Conservation (phyloP, 2,888 invertebrate genomes). For the Agonopterix alstromeriana region DNA sequence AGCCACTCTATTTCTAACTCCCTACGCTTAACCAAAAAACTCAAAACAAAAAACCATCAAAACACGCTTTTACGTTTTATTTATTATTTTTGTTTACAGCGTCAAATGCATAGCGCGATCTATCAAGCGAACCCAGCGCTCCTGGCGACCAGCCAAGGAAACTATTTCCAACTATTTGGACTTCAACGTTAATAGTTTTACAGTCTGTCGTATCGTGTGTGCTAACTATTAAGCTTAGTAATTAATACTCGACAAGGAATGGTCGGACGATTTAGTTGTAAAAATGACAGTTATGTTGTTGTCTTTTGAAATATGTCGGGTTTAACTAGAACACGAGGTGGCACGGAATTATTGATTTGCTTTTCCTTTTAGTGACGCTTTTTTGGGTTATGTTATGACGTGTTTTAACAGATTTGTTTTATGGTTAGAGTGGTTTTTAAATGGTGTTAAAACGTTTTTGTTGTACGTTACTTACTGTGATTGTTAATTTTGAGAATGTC, state of each 20-base stretch:
- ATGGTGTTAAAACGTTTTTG: background rate
- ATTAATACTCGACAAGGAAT: constrained; percentile 44
- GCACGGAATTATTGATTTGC: too few species aligned
- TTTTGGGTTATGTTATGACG: too few species aligned
- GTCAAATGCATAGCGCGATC: constrained; percentile 60
- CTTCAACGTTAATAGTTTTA: constrained; percentile 63
- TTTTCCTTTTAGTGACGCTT: too few species aligned
- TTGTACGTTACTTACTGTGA: background rate
- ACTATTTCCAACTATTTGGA: constrained; percentile 62
- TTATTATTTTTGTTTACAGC: constrained; percentile 67
- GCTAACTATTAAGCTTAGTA: constrained; percentile 34
- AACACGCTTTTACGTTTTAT: constrained; percentile 25
- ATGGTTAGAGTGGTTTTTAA: background rate
- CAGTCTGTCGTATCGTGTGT: constrained; percentile 39
- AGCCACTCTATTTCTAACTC: too few species aligned
- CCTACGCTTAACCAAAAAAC: too few species aligned
- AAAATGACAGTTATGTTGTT: constrained; percentile 30
- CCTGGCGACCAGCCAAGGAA: constrained; percentile 61
- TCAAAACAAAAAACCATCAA: constrained; percentile 3
- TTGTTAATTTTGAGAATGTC: background rate
- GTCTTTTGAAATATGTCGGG: constrained; percentile 25
- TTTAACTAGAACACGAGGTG: background rate
- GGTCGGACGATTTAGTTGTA: constrained; percentile 34
- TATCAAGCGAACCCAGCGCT: constrained; percentile 40
- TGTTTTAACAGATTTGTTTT: background rate